Evolutionary conservation across 2,113 vertebrate species (phyloP).

Genomic region (Okapia johnstoni): DNA sequence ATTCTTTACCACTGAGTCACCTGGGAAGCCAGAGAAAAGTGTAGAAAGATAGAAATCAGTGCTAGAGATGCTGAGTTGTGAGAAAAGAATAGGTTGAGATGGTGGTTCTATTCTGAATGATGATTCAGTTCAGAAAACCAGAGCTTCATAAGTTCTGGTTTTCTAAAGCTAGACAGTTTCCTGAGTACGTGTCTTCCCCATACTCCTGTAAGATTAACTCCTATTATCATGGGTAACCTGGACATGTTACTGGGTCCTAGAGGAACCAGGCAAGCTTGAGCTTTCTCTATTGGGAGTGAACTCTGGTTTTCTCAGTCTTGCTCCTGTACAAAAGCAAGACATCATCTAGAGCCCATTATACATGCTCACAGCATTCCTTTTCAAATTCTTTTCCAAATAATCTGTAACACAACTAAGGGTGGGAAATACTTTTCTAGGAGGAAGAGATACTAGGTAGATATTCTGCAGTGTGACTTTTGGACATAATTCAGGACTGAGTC

Average conservation of each 20-base stretch:
- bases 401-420: neutral
- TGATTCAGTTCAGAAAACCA: neutral
- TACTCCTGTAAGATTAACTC: constrained; percentile 6
- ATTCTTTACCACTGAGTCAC: neutral
- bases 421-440: neutral
- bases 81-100: neutral
- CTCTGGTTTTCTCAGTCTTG: neutral
- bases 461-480: neutral
- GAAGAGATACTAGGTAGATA: neutral
- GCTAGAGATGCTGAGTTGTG: neutral
- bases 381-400: neutral
- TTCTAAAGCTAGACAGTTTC: neutral
- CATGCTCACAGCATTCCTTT: neutral
- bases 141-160: neutral
- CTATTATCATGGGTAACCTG: neutral
- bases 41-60: neutral
- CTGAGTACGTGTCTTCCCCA: neutral
- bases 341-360: neutral
- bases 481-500: neutral
- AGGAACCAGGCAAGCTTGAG: neutral
- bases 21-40: neutral
- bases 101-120: neutral
- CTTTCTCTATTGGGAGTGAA: neutral
- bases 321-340: neutral
- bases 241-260: neutral